Evolutionary conservation across 2,888 invertebrate genomes (phyloP), one percentile per base, ranked within the genome.

Genomic region (Phengaris alcon): DNA sequence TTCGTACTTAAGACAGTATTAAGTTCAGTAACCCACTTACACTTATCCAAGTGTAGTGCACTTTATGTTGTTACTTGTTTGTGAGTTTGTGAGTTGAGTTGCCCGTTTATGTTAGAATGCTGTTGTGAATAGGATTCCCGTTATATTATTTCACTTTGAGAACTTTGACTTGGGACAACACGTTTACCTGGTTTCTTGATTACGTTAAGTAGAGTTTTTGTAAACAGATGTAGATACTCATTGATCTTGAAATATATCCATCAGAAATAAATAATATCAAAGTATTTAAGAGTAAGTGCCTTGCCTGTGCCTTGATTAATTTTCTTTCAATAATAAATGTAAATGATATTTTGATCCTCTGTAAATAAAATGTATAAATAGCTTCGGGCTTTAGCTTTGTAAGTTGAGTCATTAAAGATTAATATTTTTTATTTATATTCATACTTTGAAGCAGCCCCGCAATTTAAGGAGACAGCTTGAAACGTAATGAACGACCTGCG

Each of bases 21-120:
- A 57, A 3, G 15, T n/a, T 57, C n/a, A 57, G 15, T 57, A 57
- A 57, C n/a, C 8, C 2, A 15, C 57, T 15, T 15, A 57, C 7
- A 3, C 57, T 44, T 46, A 46, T 68, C 13, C n/a, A 59, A 7
- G 68, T n/a, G 12, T 46, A 68, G 68, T n/a, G n/a, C 68, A 68
- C 46, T 68, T 46, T 13, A 68, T 46, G 68, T 68, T 68, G 46
- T 44, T 46, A 6, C 15, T 35, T 68, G 68, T 68, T 46, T n/a
- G 68, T n/a, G 68, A 68, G 68, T 68, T 68, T n/a, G 68, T n/a
- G 68, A 68, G 68, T 68, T 68, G 55, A 12, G 13, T 12, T 55
- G 1, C 15, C 46, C 68, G 12, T 46, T 68, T 68, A 13, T 10
- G 68, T 68, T 68, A 13, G 35, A 46, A 68, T 68, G 13, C 68